phyloP scores from a whole-genome alignment of 2,797 vertebrate species.

The Hydrocynus forskahlii region DNA sequence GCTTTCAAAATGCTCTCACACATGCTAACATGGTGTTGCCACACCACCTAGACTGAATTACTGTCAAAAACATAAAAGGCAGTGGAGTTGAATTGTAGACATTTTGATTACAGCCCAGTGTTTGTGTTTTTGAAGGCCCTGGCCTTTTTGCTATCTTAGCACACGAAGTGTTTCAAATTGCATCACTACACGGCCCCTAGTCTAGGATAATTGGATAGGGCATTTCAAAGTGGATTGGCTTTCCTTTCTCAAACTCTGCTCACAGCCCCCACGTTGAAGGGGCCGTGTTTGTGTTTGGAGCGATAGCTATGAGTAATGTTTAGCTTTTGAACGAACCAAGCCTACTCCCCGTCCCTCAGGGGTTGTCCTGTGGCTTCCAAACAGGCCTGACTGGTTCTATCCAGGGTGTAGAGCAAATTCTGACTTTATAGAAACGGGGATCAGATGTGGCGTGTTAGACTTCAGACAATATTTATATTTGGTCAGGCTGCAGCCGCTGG shows the following conservation, averaged over 20 bases:
- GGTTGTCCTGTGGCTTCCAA: slow-evolving; percentile 58
- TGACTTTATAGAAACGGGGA: slow-evolving; percentile 6
- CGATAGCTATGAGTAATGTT: slow-evolving; percentile 26
- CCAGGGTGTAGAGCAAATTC: slow-evolving; percentile 37
- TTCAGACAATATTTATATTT: slow-evolving; percentile 1
- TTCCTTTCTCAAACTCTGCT: slow-evolving; percentile 19
- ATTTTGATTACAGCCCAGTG: slow-evolving; percentile 44
- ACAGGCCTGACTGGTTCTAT: slow-evolving; percentile 74
- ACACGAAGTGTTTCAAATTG: slow-evolving; percentile 8
- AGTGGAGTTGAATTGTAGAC: slow-evolving; percentile 41
- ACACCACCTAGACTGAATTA: slow-evolving; percentile 38
- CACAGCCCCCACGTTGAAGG: slow-evolving; percentile 13
- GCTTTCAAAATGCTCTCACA: slow-evolving; percentile 14
- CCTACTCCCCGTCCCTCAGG: slow-evolving; percentile 61
- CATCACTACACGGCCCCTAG: neutral
- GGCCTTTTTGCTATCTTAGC: slow-evolving; percentile 5
- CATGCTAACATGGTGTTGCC: slow-evolving; percentile 6
- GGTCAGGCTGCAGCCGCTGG: neutral
- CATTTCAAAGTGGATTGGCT: slow-evolving; percentile 28
- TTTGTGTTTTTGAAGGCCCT: slow-evolving; percentile 41
- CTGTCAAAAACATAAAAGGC: slow-evolving; percentile 37
- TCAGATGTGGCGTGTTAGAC: slow-evolving; percentile 30
- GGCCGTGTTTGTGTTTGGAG: slow-evolving; percentile 34
- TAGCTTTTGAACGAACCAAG: slow-evolving; percentile 45
- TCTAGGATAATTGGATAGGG: slow-evolving; percentile 28